phyloP scores from a whole-genome alignment of 2,113 vertebrate genomes.

The pig (Sus scrofa) region DNA sequence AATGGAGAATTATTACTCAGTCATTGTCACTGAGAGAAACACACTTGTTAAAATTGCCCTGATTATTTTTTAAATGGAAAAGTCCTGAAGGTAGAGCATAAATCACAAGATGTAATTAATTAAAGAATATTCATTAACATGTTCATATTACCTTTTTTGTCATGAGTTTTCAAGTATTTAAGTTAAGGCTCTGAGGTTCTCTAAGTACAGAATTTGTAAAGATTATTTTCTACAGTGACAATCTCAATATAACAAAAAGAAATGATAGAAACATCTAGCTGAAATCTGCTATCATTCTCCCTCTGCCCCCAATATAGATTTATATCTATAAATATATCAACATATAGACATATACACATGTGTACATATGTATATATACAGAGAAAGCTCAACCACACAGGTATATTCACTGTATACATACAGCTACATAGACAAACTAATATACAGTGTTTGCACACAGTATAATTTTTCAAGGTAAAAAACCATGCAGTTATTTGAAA shows the following conservation, averaged over 20 bases:
- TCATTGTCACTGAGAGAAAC: slow-evolving; percentile 48
- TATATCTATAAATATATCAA: neutral
- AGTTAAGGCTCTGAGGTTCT: slow-evolving; percentile 27
- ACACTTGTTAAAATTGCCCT: slow-evolving; percentile 43
- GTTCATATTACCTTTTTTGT: slow-evolving; percentile 28
- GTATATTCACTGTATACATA: slow-evolving; percentile 2
- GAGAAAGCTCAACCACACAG: neutral
- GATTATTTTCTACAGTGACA: slow-evolving; percentile 32
- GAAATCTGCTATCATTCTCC: neutral
- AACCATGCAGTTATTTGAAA: slow-evolving; percentile 62
- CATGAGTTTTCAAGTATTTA: slow-evolving; percentile 53
- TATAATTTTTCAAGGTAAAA: slow-evolving; percentile 48
- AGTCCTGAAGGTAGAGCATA: slow-evolving; percentile 53
- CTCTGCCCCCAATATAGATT: neutral
- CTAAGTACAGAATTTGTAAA: slow-evolving; percentile 41
- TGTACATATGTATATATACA: neutral
- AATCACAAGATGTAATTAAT: slow-evolving; percentile 60
- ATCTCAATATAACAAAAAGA: slow-evolving; percentile 42
- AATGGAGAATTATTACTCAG: slow-evolving; percentile 37
- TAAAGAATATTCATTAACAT: slow-evolving; percentile 52
- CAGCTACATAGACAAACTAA: slow-evolving; percentile 6
- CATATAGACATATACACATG: neutral
- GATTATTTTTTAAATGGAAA: slow-evolving; percentile 59
- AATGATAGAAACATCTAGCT: slow-evolving; percentile 5
- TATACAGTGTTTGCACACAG: slow-evolving; percentile 20